Evolutionary conservation across 2,797 vertebrate species (phyloP).

Genomic region (Cephalopachus bancanus): DNA sequence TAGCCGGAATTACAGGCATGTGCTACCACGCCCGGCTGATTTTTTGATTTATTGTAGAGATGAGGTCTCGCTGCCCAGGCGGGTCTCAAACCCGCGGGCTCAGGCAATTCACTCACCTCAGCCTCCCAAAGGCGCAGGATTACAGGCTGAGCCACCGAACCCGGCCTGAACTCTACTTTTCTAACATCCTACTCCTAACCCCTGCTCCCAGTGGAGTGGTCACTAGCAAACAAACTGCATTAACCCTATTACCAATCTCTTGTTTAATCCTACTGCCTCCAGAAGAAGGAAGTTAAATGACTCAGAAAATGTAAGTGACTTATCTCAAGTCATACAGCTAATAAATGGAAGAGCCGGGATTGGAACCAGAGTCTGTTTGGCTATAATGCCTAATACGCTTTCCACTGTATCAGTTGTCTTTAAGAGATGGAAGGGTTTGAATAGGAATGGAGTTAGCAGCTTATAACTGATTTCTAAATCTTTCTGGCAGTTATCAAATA

Average conservation of each 20-base stretch:
- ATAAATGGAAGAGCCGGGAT: neutral
- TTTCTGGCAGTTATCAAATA: constrained; percentile 27
- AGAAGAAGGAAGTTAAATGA: constrained; percentile 38
- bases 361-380: constrained; percentile 29
- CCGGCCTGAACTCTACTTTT: neutral
- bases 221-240: constrained; percentile 32
- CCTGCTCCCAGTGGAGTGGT: neutral
- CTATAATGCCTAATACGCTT: constrained; percentile 19
- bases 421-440: neutral
- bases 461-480: constrained; percentile 51
- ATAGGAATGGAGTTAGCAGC: constrained; percentile 21
- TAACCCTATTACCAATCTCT: constrained; percentile 25
- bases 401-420: neutral
- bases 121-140: no score
- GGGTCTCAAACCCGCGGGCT: no score
- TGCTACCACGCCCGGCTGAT: no score
- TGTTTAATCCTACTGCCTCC: constrained; percentile 31
- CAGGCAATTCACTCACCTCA: no score
- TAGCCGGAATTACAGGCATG: no score
- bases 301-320: constrained; percentile 1
- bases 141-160: no score
- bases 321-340: constrained; percentile 1
- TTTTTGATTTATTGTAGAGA: no score
- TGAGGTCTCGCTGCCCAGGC: no score
- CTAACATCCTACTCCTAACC: neutral